Conservation (phyloP, 37 sponge, comb jelly and placozoan genomes). For the Dysidea cf. avara region DNA sequence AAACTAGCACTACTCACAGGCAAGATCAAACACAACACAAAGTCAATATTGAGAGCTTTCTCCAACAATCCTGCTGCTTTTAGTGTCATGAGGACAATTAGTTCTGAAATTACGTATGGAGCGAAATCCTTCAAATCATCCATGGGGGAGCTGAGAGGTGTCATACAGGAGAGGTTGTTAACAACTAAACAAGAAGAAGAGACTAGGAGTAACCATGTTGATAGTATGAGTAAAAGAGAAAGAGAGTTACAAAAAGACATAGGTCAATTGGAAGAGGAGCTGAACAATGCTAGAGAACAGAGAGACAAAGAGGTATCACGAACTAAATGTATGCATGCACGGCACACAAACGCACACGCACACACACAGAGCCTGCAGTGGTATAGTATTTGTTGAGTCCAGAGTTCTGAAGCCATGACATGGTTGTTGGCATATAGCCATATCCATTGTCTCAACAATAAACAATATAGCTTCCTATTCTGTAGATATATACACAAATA, state of each 20-base stretch:
- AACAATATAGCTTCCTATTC: too few species aligned
- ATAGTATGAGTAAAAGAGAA: conserved; percentile 49
- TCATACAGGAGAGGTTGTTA: conserved; percentile 73
- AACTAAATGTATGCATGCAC: too few species aligned
- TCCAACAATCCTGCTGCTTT: conserved; percentile 51
- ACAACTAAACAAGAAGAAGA: conserved; percentile 83
- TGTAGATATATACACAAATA: too few species aligned
- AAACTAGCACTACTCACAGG: not conserved
- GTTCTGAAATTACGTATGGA: conserved; percentile 3
- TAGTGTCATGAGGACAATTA: conserved; percentile 25
- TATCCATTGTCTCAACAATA: too few species aligned
- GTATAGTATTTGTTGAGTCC: too few species aligned
- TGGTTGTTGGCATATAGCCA: too few species aligned
- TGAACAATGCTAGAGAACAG: conserved; percentile 54
- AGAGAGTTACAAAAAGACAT: conserved; percentile 53
- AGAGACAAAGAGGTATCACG: conserved; percentile 55
- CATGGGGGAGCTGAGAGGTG: conserved; percentile 23
- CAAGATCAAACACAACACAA: conserved; percentile 51
- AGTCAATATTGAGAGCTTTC: conserved; percentile 70
- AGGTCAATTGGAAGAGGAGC: conserved; percentile 67
- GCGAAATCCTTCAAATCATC: not conserved
- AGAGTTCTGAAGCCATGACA: too few species aligned
- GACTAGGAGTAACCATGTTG: conserved; percentile 52
- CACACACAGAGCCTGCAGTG: too few species aligned
- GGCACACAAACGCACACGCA: too few species aligned